phyloP scores from a whole-genome alignment of 2,888 invertebrate species.

The Unio delphinus region DNA sequence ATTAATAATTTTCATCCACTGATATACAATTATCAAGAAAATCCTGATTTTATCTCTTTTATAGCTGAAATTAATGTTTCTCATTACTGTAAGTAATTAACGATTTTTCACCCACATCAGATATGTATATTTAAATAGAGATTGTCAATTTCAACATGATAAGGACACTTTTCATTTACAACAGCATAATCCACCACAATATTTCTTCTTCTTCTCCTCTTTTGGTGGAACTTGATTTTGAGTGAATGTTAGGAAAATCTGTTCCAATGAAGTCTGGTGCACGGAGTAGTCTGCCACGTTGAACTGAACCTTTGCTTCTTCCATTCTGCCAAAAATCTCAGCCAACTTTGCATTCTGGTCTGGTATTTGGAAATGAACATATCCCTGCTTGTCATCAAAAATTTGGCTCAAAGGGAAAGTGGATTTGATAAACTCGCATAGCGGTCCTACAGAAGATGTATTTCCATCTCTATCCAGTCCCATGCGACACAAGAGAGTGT shows the following conservation, averaged over 20 bases:
- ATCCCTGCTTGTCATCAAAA: slow-evolving; percentile 80
- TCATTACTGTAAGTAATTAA: too few species aligned
- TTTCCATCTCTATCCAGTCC: slow-evolving; percentile 31
- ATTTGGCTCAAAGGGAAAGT: slow-evolving; percentile 77
- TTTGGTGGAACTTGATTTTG: slow-evolving; percentile 52
- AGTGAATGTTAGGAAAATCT: slow-evolving; percentile 73
- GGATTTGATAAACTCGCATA: slow-evolving; percentile 71
- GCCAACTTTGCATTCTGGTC: slow-evolving; percentile 63
- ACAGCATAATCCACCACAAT: slow-evolving; percentile 14
- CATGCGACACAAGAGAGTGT: slow-evolving; percentile 44
- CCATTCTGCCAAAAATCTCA: slow-evolving; percentile 68
- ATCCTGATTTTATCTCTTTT: too few species aligned
- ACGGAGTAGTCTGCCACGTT: slow-evolving; percentile 69
- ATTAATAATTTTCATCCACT: too few species aligned
- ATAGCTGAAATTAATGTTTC: too few species aligned
- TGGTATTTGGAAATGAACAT: slow-evolving; percentile 65
- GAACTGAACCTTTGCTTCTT: slow-evolving; percentile 53
- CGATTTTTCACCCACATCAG: too few species aligned
- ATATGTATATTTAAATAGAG: too few species aligned
- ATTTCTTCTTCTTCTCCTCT: slow-evolving; percentile 19
- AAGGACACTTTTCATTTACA: slow-evolving; percentile 1
- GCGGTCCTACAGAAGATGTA: slow-evolving; percentile 46
- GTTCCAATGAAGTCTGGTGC: slow-evolving; percentile 70
- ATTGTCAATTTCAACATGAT: too few species aligned
- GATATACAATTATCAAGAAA: too few species aligned